Base-by-base conservation (phyloP, 2,113 vertebrate species). In the Aldabrachelys gigantea region DNA sequence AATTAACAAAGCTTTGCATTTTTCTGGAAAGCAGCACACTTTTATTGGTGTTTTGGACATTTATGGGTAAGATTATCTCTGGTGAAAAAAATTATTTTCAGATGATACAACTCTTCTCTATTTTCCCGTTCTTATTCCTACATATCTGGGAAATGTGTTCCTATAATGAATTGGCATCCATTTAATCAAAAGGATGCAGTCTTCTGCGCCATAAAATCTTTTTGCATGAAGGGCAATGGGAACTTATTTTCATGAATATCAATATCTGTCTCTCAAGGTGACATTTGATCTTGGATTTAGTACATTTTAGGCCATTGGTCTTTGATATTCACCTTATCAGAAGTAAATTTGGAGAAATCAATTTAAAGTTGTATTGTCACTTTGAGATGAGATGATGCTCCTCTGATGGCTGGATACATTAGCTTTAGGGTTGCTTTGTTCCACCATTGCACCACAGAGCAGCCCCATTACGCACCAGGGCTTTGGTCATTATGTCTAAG, bases 1-100 rank as follows among this genome's bases (percentile, higher is more conserved):
- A 93, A 99, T 99, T 90, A 99, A 99, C 96, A 96, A 97, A 47
- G 99, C 98, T 0, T 98, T 99, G 91, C 97, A 98, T 96, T 99
- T 99, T 85, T 98, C 99, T 59, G 99, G 99, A 91, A 99, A 99
- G 49, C 99, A 99, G 56, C 99, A 99, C 88, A 98, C 99, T 72
- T 99, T 99, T 96, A 99, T 99, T 79, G 99, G 99, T 49, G 99
- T 99, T 80, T 98, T 99, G 98, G 99, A 99, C 96, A 99, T 99
- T 96, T 99, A 99, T 92, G 99, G 99, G 99, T 99, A 98, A 98
- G 98, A 69, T 29, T 29, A 35, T 88, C 93, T 95, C 85, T 81
- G 10, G 44, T 91, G 87, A 53, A 16, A 69, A 22, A 47, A 49
- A n/a, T 10, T n/a, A 38, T 49, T 53, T 38, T 53, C 69, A 27